These are phyloP conservation scores for Cryptocephalus moraei DNA, from an alignment of 2,888 invertebrate genomes.

Conservation along the genomic window DNA sequence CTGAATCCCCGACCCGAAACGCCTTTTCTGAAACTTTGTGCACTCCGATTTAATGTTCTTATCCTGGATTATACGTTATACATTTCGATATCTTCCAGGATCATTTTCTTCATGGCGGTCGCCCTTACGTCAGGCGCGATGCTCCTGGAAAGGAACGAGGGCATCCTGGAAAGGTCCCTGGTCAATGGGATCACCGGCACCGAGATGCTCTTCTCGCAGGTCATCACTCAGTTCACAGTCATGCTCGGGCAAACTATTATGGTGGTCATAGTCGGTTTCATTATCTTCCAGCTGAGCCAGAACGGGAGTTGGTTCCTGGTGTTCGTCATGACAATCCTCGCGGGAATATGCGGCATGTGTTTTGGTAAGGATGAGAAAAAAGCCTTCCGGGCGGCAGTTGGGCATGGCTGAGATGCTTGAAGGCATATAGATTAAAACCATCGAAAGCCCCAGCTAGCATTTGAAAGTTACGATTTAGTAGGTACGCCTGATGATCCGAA, in stretches of 20 bases:
- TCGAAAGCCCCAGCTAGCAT: no score
- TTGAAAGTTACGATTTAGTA: no score
- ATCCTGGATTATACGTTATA: neutral
- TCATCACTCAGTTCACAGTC: slow-evolving; percentile 77
- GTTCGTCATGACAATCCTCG: slow-evolving; percentile 62
- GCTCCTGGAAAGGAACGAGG: slow-evolving; percentile 81
- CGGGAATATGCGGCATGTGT: slow-evolving; percentile 88
- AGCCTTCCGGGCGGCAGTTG: no score
- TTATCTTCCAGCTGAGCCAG: slow-evolving; percentile 66
- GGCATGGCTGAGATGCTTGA: no score
- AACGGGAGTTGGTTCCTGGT: slow-evolving; percentile 68
- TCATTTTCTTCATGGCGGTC: slow-evolving; percentile 88
- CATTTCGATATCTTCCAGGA: slow-evolving; percentile 47
- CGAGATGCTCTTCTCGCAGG: slow-evolving; percentile 81
- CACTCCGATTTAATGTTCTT: no score
- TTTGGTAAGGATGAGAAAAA: no score
- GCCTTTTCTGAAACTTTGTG: no score
- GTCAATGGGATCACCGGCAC: slow-evolving; percentile 74
- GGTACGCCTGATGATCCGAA: no score
- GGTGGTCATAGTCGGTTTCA: slow-evolving; percentile 69
- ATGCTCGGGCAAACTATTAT: slow-evolving; percentile 75
- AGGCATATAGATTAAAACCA: no score
- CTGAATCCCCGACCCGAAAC: no score
- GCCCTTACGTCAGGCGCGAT: slow-evolving; percentile 86
- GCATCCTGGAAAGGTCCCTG: slow-evolving; percentile 78